phyloP scores from a whole-genome alignment of 1,140 invertebrate species.

The Drosophila equinoxialis region DNA sequence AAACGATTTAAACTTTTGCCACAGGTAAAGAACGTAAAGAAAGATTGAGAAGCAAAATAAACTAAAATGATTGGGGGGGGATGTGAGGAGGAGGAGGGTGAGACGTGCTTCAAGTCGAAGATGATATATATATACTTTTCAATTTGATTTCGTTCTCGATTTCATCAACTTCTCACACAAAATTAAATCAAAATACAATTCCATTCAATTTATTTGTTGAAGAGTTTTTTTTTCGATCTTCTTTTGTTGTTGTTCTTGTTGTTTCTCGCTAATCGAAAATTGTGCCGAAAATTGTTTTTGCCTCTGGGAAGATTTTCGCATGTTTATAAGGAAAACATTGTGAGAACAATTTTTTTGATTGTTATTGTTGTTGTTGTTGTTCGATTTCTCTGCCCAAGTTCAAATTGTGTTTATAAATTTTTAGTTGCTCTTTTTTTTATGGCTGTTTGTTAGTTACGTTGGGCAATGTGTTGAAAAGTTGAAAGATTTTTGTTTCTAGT shows the following conservation, averaged over 20 bases:
- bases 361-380: conserved; percentile 34
- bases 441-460: conserved; percentile 6
- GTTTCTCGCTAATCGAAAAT: conserved; percentile 67
- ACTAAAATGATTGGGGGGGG: conserved; percentile 25
- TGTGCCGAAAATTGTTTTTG: conserved; percentile 66
- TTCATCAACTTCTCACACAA: conserved; percentile 40
- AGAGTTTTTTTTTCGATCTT: conserved; percentile 41
- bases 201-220: conserved; percentile 72
- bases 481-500: conserved; percentile 55
- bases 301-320: conserved; percentile 37
- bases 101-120: conserved; percentile 7
- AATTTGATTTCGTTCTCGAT: conserved; percentile 42
- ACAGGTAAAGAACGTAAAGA: conserved; percentile 55
- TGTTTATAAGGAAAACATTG: conserved; percentile 25
- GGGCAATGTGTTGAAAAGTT: conserved; percentile 56
- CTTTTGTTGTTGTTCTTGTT: conserved; percentile 17
- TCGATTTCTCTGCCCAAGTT: conserved; percentile 47
- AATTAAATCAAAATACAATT: conserved; percentile 75
- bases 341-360: conserved; percentile 13
- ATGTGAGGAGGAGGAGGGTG: background rate
- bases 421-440: conserved; percentile 26
- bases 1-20: conserved; percentile 38
- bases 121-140: conserved; percentile 17
- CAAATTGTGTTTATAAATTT: conserved; percentile 33
- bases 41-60: background rate